phyloP scores from a whole-genome alignment of 2,888 invertebrate species.

The Chloromyia formosa region DNA sequence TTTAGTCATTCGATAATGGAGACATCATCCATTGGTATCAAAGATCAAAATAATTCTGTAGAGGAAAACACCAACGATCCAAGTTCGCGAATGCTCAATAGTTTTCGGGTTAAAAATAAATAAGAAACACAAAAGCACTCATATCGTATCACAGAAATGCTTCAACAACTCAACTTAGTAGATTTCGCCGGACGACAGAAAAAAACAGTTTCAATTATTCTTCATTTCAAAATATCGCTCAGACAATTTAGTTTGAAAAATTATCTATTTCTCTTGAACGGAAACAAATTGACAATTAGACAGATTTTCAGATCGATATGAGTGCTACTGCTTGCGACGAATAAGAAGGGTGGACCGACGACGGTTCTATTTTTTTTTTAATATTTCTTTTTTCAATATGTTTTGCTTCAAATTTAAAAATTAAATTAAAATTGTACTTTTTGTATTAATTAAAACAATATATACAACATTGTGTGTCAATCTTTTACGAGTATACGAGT shows the following conservation, averaged over 20 bases:
- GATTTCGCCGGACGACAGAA: neutral
- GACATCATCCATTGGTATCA: too few relatives aligned
- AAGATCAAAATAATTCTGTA: too few relatives aligned
- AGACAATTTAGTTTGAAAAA: constrained; percentile 11
- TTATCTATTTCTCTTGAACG: neutral
- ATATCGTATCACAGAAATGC: constrained; percentile 65
- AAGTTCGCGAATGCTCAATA: neutral
- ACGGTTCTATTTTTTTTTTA: neutral
- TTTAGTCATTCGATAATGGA: neutral
- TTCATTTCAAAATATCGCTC: too few relatives aligned
- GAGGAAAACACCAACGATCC: neutral
- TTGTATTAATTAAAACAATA: too few relatives aligned
- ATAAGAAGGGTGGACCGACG: constrained; percentile 4
- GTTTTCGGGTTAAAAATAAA: neutral
- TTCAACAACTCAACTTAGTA: too few relatives aligned
- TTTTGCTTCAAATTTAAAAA: constrained; percentile 18
- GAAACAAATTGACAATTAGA: constrained; percentile 32
- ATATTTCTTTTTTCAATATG: constrained; percentile 7
- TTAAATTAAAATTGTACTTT: constrained; percentile 33
- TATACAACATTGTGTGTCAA: too few relatives aligned
- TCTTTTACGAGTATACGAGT: too few relatives aligned
- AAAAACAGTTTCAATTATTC: constrained; percentile 22
- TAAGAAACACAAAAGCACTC: constrained; percentile 54
- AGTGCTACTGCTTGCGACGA: constrained; percentile 48
- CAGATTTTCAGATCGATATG: constrained; percentile 53